These are phyloP conservation scores for Drosophila emarginata DNA, from an alignment of 2,888 invertebrate genomes.

Conservation along the genomic window DNA sequence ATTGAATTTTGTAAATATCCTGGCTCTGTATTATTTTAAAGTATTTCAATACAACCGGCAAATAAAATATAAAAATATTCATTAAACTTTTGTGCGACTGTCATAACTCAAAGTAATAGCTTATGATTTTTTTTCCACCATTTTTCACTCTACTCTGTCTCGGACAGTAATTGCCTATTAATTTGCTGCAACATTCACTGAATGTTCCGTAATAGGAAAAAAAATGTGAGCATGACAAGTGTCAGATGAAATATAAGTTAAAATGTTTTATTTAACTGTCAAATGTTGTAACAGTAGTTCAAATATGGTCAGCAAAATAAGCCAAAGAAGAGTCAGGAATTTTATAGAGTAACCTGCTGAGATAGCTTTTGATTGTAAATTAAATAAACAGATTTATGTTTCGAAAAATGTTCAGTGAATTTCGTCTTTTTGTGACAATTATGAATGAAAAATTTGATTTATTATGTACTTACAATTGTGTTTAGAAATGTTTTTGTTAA, in stretches of 20 bases:
- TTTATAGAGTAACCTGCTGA: too few species aligned
- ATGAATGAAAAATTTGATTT: too few species aligned
- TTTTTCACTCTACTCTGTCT: constrained; percentile 28
- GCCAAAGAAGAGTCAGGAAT: too few species aligned
- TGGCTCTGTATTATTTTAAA: constrained; percentile 3
- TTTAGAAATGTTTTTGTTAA: too few species aligned
- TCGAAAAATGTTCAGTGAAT: too few species aligned
- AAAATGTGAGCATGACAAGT: constrained; percentile 14
- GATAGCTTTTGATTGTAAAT: too few species aligned
- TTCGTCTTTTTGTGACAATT: too few species aligned
- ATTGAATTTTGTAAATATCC: constrained; percentile 36
- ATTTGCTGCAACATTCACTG: constrained; percentile 50
- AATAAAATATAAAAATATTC: background rate
- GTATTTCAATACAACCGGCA: constrained; percentile 19
- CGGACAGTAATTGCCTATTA: constrained; percentile 66
- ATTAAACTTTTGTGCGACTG: constrained; percentile 27
- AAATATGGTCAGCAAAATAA: constrained; percentile 29
- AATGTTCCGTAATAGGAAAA: constrained; percentile 46
- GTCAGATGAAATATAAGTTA: background rate
- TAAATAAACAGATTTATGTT: too few species aligned
- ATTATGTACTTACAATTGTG: too few species aligned
- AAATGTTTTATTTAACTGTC: background rate
- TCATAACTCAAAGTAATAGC: constrained; percentile 31
- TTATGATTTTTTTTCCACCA: background rate
- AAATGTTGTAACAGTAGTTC: background rate